A percentile compares a stretch with the other conserved stretches of the same genome.
These are phyloP conservation scores for Palaemon carinicauda DNA, from an alignment of 1,140 invertebrate species.

Conservation along the genomic window DNA sequence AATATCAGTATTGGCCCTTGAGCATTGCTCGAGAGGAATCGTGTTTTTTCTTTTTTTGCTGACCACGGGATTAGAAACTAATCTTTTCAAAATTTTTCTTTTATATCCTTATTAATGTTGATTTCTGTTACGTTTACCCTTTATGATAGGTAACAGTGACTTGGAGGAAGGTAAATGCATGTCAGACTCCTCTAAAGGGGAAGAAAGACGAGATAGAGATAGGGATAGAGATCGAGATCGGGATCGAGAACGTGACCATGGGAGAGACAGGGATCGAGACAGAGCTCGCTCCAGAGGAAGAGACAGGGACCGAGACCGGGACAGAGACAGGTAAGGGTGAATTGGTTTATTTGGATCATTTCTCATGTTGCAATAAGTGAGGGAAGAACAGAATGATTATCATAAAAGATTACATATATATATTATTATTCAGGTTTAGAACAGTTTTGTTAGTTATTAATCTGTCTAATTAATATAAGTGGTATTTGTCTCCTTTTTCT, in stretches of 20 bases:
- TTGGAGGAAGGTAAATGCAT: conserved; percentile 4
- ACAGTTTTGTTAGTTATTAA: too few relatives aligned
- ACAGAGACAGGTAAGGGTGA: conserved; percentile 50
- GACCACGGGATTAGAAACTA: background rate
- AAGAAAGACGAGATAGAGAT: conserved; percentile 19
- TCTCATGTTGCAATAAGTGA: too few relatives aligned
- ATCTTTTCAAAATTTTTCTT: too few relatives aligned
- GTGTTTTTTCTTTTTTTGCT: background rate
- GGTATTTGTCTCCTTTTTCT: too few relatives aligned
- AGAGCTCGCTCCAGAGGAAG: conserved; percentile 58
- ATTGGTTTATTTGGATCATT: too few relatives aligned
- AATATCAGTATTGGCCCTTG: background rate
- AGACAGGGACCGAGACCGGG: conserved; percentile 64
- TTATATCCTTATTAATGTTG: too few relatives aligned
- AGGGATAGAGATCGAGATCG: conserved; percentile 38
- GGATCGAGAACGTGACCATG: conserved; percentile 45
- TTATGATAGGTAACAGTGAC: conserved; percentile 29
- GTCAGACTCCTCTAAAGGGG: background rate
- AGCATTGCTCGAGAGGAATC: background rate
- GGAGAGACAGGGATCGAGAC: conserved; percentile 56
- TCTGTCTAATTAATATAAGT: too few relatives aligned
- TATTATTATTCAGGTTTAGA: background rate
- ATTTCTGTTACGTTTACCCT: background rate
- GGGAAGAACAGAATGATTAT: too few relatives aligned
- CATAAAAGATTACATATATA: too few relatives aligned